Evolutionary conservation across 2,888 invertebrate species (phyloP).

Genomic region (Dolichopus griseipennis): DNA sequence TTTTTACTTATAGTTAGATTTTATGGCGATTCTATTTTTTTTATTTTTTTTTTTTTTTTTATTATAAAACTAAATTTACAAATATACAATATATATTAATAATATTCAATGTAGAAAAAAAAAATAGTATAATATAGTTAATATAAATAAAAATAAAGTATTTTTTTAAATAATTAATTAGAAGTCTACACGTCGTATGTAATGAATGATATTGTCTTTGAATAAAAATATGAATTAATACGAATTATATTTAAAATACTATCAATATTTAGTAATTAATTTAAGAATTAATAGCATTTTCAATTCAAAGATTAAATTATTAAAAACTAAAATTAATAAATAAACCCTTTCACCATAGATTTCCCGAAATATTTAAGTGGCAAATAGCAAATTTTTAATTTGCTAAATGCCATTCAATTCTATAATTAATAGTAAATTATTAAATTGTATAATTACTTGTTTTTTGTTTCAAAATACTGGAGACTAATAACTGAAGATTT

Average conservation of each 20-base stretch:
- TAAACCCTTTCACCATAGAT: background rate
- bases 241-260: background rate
- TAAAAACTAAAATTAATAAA: background rate
- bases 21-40: background rate
- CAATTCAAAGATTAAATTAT: no score
- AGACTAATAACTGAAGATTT: slow-evolving; percentile 1
- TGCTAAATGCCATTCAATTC: background rate
- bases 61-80: no score
- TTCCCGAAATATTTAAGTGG: background rate
- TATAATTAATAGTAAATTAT: no score
- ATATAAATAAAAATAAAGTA: background rate
- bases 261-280: background rate
- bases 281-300: background rate
- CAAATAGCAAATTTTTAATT: background rate
- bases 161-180: background rate
- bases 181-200: background rate
- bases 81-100: no score
- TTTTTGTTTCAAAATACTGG: background rate
- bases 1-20: background rate
- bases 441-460: no score
- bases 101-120: no score
- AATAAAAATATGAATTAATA: background rate
- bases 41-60: background rate
- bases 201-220: background rate
- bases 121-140: background rate